These are phyloP conservation scores for Aepyceros melampus DNA, from an alignment of 2,113 vertebrate species.

Conservation along the genomic window DNA sequence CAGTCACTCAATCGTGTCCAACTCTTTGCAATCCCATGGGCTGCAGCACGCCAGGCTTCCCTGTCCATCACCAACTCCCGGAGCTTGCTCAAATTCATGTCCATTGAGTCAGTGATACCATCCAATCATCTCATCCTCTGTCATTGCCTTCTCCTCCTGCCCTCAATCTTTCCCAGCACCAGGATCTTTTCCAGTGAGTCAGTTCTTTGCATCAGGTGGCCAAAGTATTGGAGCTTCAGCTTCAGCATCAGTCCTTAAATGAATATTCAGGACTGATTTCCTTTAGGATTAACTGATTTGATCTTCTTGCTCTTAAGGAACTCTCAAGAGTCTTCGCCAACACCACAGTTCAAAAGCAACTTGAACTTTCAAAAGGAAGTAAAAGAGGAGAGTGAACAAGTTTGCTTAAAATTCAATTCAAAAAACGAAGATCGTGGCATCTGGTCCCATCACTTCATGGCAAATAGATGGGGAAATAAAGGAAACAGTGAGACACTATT, in stretches of 20 bases:
- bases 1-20: neutral
- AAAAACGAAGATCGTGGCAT: neutral
- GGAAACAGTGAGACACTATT: neutral
- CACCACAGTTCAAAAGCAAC: neutral
- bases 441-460: neutral
- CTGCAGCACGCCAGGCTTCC: neutral
- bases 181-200: neutral
- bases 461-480: neutral
- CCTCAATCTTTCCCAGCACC: neutral
- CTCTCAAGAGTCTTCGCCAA: neutral
- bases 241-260: neutral
- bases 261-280: neutral
- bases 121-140: neutral
- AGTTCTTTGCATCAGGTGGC: neutral
- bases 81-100: neutral
- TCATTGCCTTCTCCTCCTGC: neutral
- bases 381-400: neutral
- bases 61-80: neutral
- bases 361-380: neutral
- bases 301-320: neutral
- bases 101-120: neutral
- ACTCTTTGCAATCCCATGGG: neutral
- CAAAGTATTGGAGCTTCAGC: neutral
- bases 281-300: neutral
- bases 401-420: neutral